Percentiles rank a stretch among this genome's conserved stretches.
These are phyloP conservation scores for Pelodiscus sinensis DNA, from an alignment of 2,113 vertebrate genomes.

Conservation along the genomic window DNA sequence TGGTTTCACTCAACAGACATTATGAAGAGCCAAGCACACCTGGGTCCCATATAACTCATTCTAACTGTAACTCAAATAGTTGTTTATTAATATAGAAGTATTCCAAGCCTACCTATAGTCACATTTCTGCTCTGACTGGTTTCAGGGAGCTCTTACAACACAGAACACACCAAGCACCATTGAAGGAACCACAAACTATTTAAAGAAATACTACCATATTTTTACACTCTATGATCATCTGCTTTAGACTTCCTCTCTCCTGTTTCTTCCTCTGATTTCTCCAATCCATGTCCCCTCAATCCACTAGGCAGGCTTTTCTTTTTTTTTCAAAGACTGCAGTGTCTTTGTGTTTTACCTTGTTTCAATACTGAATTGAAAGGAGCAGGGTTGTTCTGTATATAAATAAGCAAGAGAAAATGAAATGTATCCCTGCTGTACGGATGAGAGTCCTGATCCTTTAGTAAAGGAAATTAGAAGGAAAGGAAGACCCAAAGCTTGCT, in stretches of 20 bases:
- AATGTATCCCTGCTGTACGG: not conserved
- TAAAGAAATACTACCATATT: not conserved
- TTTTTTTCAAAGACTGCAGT: not conserved
- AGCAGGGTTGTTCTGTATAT: not conserved
- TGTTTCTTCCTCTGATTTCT: not conserved
- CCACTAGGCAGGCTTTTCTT: not conserved
- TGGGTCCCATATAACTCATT: not conserved
- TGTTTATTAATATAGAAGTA: not conserved
- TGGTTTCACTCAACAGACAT: not conserved
- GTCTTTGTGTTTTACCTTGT: not conserved
- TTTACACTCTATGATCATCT: accelerated
- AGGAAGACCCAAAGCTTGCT: not conserved
- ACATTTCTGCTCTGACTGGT: not conserved
- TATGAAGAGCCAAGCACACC: not conserved
- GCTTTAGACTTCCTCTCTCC: not conserved
- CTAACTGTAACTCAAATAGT: not conserved
- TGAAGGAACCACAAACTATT: not conserved
- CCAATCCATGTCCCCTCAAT: not conserved
- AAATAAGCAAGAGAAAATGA: not conserved
- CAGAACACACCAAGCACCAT: not conserved
- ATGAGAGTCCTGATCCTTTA: not conserved
- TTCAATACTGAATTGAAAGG: not conserved
- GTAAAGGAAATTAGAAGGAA: not conserved
- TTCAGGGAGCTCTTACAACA: not conserved
- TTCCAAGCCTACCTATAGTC: not conserved